Percentiles rank a stretch among this genome's conserved stretches.
phyloP scores from a whole-genome alignment of 2,113 vertebrate species.

The Ameiurus melas region DNA sequence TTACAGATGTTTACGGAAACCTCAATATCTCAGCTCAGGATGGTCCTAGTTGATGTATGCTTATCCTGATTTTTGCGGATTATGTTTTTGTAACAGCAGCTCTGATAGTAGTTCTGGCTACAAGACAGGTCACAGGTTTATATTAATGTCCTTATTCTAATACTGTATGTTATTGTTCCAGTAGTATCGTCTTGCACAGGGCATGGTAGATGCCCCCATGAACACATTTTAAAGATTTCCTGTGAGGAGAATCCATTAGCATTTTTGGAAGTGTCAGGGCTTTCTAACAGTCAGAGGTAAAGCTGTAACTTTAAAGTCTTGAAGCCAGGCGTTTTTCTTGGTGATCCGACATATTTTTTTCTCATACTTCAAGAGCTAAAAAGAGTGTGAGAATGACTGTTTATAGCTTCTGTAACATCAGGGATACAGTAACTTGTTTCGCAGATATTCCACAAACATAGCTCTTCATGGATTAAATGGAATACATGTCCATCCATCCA shows the following conservation, averaged over 20 bases:
- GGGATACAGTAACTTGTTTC: neutral
- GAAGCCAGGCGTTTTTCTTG: neutral
- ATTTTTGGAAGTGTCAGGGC: neutral
- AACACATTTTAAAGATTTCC: neutral
- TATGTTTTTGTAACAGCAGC: neutral
- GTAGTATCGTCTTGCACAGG: neutral
- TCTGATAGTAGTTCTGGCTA: neutral
- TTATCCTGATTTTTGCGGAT: neutral
- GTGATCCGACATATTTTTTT: neutral
- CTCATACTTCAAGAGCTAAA: neutral
- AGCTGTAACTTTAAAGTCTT: neutral
- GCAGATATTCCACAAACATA: neutral
- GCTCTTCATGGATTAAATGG: neutral
- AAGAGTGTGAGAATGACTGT: neutral
- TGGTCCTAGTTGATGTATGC: neutral
- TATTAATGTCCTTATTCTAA: neutral
- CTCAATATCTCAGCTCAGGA: no score
- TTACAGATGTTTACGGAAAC: no score
- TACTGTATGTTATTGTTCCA: neutral
- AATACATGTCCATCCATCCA: neutral
- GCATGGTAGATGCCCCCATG: neutral
- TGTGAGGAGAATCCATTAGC: neutral
- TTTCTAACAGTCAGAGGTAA: neutral
- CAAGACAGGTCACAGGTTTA: neutral
- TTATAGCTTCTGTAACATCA: neutral